These are phyloP conservation scores for Lithophane semibrunnea DNA, from an alignment of 2,888 invertebrate species.

Conservation along the genomic window DNA sequence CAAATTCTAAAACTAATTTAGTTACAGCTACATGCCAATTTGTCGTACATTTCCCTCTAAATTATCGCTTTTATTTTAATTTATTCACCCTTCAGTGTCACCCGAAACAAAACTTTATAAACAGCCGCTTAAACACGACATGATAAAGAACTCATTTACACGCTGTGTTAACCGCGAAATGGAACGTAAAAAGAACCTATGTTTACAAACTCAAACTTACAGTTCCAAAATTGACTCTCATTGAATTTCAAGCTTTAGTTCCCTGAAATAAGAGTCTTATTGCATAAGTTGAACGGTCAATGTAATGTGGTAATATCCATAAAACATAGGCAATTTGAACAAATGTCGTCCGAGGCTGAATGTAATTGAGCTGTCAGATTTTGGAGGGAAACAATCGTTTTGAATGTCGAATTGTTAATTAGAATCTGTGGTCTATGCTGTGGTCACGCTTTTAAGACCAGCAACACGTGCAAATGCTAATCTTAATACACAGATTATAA, in stretches of 20 bases:
- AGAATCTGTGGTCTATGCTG: slow-evolving; percentile 35
- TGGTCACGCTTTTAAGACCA: slow-evolving; percentile 17
- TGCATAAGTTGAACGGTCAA: slow-evolving; percentile 23
- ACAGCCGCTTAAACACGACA: slow-evolving; percentile 83
- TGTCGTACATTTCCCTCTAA: slow-evolving; percentile 50
- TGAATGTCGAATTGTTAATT: slow-evolving; percentile 56
- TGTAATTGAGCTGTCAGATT: slow-evolving; percentile 88
- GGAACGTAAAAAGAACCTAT: slow-evolving; percentile 83
- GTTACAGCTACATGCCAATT: slow-evolving; percentile 59
- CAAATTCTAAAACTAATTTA: slow-evolving; percentile 36
- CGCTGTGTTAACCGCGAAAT: slow-evolving; percentile 88
- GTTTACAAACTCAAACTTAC: slow-evolving; percentile 67
- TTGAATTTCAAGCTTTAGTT: slow-evolving; percentile 65
- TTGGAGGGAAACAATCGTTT: slow-evolving; percentile 79
- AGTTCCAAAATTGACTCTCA: slow-evolving; percentile 27
- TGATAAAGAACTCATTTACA: slow-evolving; percentile 90
- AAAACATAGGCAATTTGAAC: slow-evolving; percentile 86
- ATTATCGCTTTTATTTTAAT: slow-evolving; percentile 75
- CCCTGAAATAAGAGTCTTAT: slow-evolving; percentile 15
- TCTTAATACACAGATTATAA: too few species aligned
- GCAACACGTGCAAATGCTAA: background rate
- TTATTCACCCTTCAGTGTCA: slow-evolving; percentile 84
- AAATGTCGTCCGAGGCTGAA: slow-evolving; percentile 85
- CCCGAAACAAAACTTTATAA: slow-evolving; percentile 80
- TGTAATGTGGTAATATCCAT: slow-evolving; percentile 65